phyloP scores from a whole-genome alignment of 2,797 vertebrate genomes.

The Limosa lapponica region DNA sequence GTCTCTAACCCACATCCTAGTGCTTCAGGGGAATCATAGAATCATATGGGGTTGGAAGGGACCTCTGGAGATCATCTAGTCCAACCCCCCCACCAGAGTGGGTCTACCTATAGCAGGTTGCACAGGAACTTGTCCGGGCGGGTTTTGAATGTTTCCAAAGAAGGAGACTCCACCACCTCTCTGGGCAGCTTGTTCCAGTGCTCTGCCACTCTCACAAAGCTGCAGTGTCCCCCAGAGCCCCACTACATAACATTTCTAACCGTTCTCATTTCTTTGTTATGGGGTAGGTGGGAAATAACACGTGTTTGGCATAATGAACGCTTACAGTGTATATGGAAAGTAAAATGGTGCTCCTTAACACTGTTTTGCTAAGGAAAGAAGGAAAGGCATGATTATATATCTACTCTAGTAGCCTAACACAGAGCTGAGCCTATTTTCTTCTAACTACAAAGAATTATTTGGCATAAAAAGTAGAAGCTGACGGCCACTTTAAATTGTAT shows the following conservation, averaged over 20 bases:
- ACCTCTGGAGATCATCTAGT: too few species aligned
- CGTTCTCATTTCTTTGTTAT: not conserved
- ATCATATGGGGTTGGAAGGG: too few species aligned
- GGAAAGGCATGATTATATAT: not conserved
- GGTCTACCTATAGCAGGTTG: too few species aligned
- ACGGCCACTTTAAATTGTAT: not conserved
- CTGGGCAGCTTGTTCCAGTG: too few species aligned
- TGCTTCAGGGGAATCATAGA: not conserved
- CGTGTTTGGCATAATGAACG: not conserved
- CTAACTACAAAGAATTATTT: not conserved
- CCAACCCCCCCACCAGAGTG: too few species aligned
- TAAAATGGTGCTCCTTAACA: conserved; percentile 16
- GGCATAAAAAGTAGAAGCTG: not conserved
- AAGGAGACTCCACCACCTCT: too few species aligned
- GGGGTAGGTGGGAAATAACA: not conserved
- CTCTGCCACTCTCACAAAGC: too few species aligned
- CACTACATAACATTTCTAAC: not conserved
- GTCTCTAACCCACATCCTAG: not conserved
- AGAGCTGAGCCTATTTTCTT: not conserved
- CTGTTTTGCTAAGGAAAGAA: not conserved
- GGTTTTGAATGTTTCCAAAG: too few species aligned
- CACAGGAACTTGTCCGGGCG: too few species aligned
- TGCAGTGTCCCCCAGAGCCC: not conserved
- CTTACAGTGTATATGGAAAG: not conserved
- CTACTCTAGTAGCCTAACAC: not conserved